These are phyloP conservation scores for Sitta europaea DNA, from an alignment of 2,113 vertebrate species.

Conservation along the genomic window DNA sequence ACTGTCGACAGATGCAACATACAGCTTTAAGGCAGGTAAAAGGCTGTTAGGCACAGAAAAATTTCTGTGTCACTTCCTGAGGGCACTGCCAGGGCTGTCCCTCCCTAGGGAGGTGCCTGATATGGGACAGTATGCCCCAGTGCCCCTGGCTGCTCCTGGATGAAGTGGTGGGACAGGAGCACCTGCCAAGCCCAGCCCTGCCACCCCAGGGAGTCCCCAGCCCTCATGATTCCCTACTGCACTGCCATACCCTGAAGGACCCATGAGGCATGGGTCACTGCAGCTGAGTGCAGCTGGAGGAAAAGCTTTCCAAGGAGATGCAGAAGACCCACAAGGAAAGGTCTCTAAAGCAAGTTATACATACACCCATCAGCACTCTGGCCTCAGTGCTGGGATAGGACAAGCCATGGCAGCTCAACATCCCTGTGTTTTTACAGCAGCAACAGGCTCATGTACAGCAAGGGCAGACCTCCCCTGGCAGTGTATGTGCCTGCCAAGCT, in stretches of 20 bases:
- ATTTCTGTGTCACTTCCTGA: neutral
- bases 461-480: neutral
- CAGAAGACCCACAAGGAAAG: neutral
- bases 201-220: neutral
- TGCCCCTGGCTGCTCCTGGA: neutral
- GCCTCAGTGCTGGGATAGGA: neutral
- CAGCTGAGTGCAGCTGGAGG: neutral
- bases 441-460: neutral
- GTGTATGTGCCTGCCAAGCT: rapidly evolving
- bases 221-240: neutral
- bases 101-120: neutral
- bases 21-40: neutral
- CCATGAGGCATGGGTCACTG: neutral
- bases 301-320: neutral
- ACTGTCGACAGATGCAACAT: no score
- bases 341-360: neutral
- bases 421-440: neutral
- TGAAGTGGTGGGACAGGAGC: neutral
- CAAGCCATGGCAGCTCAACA: neutral
- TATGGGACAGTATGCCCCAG: rapidly evolving
- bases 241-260: neutral
- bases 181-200: neutral
- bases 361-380: neutral
- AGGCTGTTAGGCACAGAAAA: neutral
- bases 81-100: neutral